These are phyloP conservation scores for Oryzias woworae DNA, from an alignment of 2,113 vertebrate genomes.

Conservation along the genomic window DNA sequence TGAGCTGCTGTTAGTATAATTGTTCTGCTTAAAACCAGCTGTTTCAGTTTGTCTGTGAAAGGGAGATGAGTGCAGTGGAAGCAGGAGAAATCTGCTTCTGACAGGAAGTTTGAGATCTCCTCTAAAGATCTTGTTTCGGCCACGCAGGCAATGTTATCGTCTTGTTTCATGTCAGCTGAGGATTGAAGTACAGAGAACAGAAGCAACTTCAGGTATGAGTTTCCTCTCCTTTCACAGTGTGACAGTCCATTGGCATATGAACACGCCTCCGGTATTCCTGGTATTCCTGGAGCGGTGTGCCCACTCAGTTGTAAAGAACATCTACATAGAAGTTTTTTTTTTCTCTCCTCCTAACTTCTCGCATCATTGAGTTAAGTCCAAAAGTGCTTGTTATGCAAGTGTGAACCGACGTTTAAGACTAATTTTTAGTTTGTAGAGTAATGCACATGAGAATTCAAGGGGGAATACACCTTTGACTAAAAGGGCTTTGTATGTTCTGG, in stretches of 20 bases:
- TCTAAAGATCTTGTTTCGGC: slow-evolving; percentile 44
- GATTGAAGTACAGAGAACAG: slow-evolving; percentile 42
- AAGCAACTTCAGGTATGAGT: slow-evolving; percentile 22
- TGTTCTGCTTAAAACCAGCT: background rate
- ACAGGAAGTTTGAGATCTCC: slow-evolving; percentile 34
- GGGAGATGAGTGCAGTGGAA: slow-evolving; percentile 13
- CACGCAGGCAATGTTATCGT: slow-evolving; percentile 36
- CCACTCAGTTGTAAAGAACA: slow-evolving; percentile 57
- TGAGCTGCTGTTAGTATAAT: too few relatives aligned
- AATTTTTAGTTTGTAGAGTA: too few relatives aligned
- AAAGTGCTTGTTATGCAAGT: slow-evolving; percentile 1
- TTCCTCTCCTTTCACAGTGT: slow-evolving; percentile 6
- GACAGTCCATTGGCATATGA: slow-evolving; percentile 12
- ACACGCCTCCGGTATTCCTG: slow-evolving; percentile 14
- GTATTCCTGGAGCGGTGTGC: slow-evolving; percentile 35
- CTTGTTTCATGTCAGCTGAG: slow-evolving; percentile 45
- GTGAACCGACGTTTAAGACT: slow-evolving; percentile 1
- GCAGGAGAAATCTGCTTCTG: slow-evolving; percentile 20
- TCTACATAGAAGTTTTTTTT: slow-evolving; percentile 22
- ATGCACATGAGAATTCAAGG: too few relatives aligned
- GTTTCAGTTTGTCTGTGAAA: background rate
- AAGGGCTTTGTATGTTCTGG: too few relatives aligned
- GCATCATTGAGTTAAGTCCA: slow-evolving; percentile 23
- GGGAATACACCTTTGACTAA: too few relatives aligned
- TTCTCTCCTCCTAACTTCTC: slow-evolving; percentile 10